Evolutionary conservation across 2,888 invertebrate species (phyloP).

Genomic region (Epinotia nisella): DNA sequence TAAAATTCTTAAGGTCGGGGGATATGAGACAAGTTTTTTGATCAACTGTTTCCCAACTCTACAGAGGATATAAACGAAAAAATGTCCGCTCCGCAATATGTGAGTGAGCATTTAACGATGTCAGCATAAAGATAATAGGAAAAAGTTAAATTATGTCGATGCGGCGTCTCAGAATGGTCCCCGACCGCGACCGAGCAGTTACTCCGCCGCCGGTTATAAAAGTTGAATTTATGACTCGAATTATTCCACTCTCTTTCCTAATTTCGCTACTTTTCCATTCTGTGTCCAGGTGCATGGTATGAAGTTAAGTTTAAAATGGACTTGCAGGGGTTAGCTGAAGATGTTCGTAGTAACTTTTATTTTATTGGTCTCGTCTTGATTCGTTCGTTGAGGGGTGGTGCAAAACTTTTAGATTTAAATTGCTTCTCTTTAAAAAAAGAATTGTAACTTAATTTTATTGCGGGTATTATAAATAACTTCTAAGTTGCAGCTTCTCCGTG

Average conservation of each 20-base stretch:
- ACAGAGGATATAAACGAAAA: slow-evolving; percentile 62
- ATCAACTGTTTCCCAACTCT: slow-evolving; percentile 33
- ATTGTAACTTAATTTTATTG: not conserved
- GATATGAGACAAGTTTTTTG: slow-evolving; percentile 33
- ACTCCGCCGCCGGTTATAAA: slow-evolving; percentile 73
- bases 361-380: slow-evolving; percentile 71
- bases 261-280: slow-evolving; percentile 69
- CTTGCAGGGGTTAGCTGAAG: slow-evolving; percentile 61
- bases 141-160: slow-evolving; percentile 85
- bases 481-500: not conserved
- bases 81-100: slow-evolving; percentile 70
- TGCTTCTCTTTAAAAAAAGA: slow-evolving; percentile 11
- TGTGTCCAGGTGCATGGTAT: slow-evolving; percentile 78
- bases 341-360: slow-evolving; percentile 60
- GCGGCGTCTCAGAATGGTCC: slow-evolving; percentile 64
- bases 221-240: slow-evolving; percentile 81
- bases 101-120: slow-evolving; percentile 74
- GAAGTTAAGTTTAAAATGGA: slow-evolving; percentile 71
- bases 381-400: slow-evolving; percentile 59
- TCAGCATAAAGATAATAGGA: slow-evolving; percentile 84
- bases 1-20: not conserved
- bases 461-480: not conserved
- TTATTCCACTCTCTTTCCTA: slow-evolving; percentile 78
- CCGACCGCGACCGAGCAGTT: slow-evolving; percentile 56
- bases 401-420: slow-evolving; percentile 50